Percentiles rank a stretch among this genome's conserved stretches.
Conservation (phyloP, 2,888 invertebrate species). For the Xestobium rufovillosum region DNA sequence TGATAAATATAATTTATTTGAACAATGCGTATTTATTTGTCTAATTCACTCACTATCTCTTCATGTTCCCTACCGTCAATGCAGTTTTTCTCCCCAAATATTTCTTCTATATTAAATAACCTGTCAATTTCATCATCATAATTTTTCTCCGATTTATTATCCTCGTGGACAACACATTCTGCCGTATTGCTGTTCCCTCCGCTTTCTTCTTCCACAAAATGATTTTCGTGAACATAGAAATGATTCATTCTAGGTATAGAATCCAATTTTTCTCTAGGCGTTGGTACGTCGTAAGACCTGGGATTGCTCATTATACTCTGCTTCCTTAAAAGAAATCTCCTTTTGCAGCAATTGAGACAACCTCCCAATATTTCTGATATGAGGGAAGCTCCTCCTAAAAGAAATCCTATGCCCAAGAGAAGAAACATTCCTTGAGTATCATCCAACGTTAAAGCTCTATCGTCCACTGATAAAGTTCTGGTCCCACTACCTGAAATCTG, state of each 20-base stretch:
- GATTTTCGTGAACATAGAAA: constrained; percentile 9
- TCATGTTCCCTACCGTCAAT: too few species aligned
- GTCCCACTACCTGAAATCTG: constrained; percentile 42
- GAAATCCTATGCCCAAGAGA: constrained; percentile 61
- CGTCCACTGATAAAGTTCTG: constrained; percentile 49
- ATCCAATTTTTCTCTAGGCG: constrained; percentile 30
- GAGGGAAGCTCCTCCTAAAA: constrained; percentile 55
- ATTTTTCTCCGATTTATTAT: constrained; percentile 5
- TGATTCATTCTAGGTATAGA: constrained; percentile 17
- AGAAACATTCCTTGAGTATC: constrained; percentile 80
- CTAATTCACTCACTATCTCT: too few species aligned
- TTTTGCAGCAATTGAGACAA: constrained; percentile 52
- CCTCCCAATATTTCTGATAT: constrained; percentile 66
- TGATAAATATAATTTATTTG: too few species aligned
- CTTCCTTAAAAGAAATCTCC: constrained; percentile 23
- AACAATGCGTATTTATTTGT: too few species aligned
- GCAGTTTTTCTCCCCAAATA: constrained; percentile 31
- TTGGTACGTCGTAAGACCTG: constrained; percentile 32
- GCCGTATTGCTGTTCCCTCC: neutral
- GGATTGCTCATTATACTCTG: constrained; percentile 35
- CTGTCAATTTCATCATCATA: constrained; percentile 27
- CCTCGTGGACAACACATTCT: constrained; percentile 7
- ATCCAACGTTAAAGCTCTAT: constrained; percentile 66
- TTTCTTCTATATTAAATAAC: constrained; percentile 29
- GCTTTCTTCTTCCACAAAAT: neutral